phyloP scores from a whole-genome alignment of 2,797 vertebrate species.

The Centropyge bicolor region DNA sequence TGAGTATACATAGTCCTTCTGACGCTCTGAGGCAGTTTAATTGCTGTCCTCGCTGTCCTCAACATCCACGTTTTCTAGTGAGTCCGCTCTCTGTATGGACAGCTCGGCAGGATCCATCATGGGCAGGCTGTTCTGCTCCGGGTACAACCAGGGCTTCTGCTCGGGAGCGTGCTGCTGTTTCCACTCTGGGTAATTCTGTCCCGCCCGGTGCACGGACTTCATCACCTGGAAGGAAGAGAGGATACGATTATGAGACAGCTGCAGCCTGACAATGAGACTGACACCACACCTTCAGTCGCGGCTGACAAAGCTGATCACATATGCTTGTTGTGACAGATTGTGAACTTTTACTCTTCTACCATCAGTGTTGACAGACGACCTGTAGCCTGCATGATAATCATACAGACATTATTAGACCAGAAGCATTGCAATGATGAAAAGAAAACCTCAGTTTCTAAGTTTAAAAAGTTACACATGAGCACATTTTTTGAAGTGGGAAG shows the following conservation, averaged over 20 bases:
- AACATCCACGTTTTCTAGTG: slow-evolving; percentile 83
- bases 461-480: no score
- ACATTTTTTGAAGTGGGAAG: no score
- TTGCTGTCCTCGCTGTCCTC: slow-evolving; percentile 80
- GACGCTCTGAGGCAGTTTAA: slow-evolving; percentile 45
- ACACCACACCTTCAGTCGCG: slow-evolving; percentile 43
- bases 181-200: slow-evolving; percentile 83
- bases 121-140: slow-evolving; percentile 84
- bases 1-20: background rate
- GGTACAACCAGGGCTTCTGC: slow-evolving; percentile 86
- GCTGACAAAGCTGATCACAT: slow-evolving; percentile 49
- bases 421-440: no score
- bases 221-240: slow-evolving; percentile 80
- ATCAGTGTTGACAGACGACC: no score
- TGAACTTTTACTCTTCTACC: no score
- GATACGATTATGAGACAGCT: slow-evolving; percentile 14
- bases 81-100: slow-evolving; percentile 84
- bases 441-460: no score
- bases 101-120: slow-evolving; percentile 81
- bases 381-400: no score
- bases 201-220: slow-evolving; percentile 84
- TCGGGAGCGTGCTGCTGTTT: slow-evolving; percentile 80
- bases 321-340: slow-evolving; percentile 12
- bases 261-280: slow-evolving; percentile 3
- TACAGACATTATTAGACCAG: no score